These are phyloP conservation scores for Rhynchotus rufescens DNA, from an alignment of 2,797 vertebrate species.

Conservation along the genomic window DNA sequence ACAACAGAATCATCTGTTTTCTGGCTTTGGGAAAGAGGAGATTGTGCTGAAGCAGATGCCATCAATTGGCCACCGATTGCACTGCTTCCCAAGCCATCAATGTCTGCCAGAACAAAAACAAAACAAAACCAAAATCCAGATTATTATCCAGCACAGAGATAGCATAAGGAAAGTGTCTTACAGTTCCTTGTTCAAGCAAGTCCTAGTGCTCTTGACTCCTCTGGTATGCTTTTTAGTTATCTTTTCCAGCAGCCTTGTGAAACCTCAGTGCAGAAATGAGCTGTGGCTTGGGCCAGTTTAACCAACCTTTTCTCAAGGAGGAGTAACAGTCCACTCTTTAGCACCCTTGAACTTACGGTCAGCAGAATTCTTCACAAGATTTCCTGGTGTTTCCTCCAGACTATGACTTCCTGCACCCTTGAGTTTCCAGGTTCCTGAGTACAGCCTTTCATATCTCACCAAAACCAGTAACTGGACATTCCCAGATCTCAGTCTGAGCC, in stretches of 20 bases:
- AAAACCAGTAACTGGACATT: background rate
- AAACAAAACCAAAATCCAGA: background rate
- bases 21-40: slow-evolving; percentile 84
- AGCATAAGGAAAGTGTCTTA: background rate
- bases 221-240: background rate
- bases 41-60: slow-evolving; percentile 85
- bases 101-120: slow-evolving; percentile 83
- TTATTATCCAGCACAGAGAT: background rate
- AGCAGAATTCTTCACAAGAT: background rate
- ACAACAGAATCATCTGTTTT: slow-evolving; percentile 82
- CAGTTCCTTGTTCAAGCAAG: background rate
- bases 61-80: slow-evolving; percentile 93
- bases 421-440: background rate
- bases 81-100: slow-evolving; percentile 94
- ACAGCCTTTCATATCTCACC: background rate
- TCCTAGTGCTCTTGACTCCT: background rate
- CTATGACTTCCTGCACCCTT: background rate
- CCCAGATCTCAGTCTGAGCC: background rate
- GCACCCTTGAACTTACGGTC: background rate
- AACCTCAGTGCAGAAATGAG: background rate
- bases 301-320: background rate
- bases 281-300: background rate
- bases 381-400: background rate
- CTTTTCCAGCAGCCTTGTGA: background rate
- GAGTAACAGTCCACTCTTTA: background rate